Percentiles rank a stretch among this genome's conserved stretches.
Evolutionary conservation across 2,888 invertebrate genomes (phyloP).

Genomic region (Adineta ricciae): DNA sequence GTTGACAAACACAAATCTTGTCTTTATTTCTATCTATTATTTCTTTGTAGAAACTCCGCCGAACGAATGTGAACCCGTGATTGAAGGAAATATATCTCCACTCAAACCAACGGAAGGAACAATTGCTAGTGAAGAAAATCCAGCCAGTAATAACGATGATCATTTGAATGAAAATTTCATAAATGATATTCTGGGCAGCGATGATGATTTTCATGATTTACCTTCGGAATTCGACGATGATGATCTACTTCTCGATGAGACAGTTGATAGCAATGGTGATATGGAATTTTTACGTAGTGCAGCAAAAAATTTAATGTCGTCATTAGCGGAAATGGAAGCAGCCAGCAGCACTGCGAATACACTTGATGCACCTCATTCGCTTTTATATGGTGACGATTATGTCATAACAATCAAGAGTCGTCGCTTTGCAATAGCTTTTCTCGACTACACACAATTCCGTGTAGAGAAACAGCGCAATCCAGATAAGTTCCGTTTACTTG

Average conservation of each 20-base stretch:
- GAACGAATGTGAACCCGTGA: no score
- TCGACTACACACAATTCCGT: background rate
- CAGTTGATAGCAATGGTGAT: background rate
- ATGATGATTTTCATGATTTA: background rate
- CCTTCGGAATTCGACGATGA: background rate
- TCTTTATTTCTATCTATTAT: no score
- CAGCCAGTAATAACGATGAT: background rate
- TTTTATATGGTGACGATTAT: slow-evolving; percentile 21
- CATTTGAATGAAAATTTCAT: background rate
- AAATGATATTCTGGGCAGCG: background rate
- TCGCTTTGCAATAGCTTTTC: slow-evolving; percentile 8
- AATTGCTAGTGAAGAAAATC: no score
- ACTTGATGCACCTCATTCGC: background rate
- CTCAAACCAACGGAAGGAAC: no score
- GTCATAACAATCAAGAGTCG: background rate
- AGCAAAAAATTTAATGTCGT: slow-evolving; percentile 5
- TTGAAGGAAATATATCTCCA: no score
- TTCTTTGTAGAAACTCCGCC: no score
- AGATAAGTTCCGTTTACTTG: background rate
- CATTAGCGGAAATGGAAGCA: background rate
- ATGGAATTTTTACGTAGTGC: background rate
- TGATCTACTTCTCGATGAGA: background rate
- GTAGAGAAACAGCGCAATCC: background rate
- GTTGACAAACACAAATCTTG: no score
- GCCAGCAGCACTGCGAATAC: background rate